Base-by-base conservation (phyloP, 1,140 invertebrate genomes). In the Drosophila pectinifera region DNA sequence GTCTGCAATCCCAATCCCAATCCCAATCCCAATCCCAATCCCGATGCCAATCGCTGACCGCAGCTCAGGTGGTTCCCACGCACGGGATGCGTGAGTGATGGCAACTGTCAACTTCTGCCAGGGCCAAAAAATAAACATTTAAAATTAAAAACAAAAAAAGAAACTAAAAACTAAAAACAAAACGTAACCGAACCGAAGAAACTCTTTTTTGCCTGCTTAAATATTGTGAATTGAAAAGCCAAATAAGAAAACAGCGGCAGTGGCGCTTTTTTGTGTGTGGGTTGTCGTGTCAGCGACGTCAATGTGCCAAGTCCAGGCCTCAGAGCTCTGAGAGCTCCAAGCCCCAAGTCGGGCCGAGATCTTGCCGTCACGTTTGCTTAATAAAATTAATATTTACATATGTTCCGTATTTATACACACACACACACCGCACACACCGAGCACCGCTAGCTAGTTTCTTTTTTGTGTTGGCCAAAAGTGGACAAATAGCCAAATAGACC, bases 351-450 rank as follows among this genome's bases (percentile, higher is more conserved):
- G 46, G 26, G n/a, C n/a, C 42, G 58, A 49, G 77, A 78, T 77
- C 77, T 86, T 58, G 54, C 56, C 76, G 80, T 88, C 84, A 88
- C 84, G 84, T 88, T 88, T 88, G 84, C 69, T 88, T 84, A 88
- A 89, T 88, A 88, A 88, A 88, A 88, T 89, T 88, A 88, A 88
- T 88, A 88, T 88, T 88, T 88, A 88, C 84, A 89, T 88, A 88
- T 88, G 83, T 82, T 89, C 84, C 84, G 84, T 89, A 89, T 83
- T 79, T 78, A 77, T 73, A 78, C 57, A 78, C 73, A 70, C 43
- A 77, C 38, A 56, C 3, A 22, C 22, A 22, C 22, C 73, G 63
- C 43, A 77, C 38, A 56, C 3, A 22, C 22, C 1, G 2, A 54
- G 2, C 22, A 22, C 22, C 22, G 22, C 38, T 14, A 51, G 24